These are phyloP conservation scores for Micromesistius poutassou DNA, from an alignment of 2,797 vertebrate species.

Conservation along the genomic window DNA sequence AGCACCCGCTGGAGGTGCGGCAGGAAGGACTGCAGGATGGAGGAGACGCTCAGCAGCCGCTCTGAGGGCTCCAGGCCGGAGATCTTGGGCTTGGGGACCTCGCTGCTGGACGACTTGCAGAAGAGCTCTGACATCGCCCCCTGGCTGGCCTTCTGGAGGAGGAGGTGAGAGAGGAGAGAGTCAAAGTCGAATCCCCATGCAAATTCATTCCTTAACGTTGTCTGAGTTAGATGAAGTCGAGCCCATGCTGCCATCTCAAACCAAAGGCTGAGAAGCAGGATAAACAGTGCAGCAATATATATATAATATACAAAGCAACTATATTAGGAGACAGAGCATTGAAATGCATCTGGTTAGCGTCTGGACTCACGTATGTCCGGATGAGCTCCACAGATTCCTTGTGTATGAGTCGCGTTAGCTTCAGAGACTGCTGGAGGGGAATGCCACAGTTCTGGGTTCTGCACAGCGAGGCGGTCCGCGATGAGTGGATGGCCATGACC, in stretches of 20 bases:
- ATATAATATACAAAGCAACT: constrained; percentile 8
- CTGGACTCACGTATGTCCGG: constrained; percentile 72
- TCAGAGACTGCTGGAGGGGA: constrained; percentile 51
- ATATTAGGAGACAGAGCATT: neutral
- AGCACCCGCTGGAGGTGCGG: constrained; percentile 67
- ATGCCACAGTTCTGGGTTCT: constrained; percentile 47
- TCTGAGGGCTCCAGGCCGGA: constrained; percentile 64
- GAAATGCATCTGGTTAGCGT: neutral
- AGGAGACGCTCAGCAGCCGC: constrained; percentile 62
- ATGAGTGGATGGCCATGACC: constrained; percentile 59
- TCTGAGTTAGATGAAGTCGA: neutral
- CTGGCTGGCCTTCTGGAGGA: constrained; percentile 64
- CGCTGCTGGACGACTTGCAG: constrained; percentile 60
- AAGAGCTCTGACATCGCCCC: constrained; percentile 65
- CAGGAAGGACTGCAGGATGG: constrained; percentile 60
- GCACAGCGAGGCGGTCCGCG: constrained; percentile 43
- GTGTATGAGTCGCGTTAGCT: constrained; percentile 53
- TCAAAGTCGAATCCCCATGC: neutral
- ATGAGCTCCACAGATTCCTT: constrained; percentile 62
- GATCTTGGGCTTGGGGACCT: constrained; percentile 66
- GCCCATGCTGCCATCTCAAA: neutral
- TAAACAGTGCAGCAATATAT: neutral
- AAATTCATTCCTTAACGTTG: neutral
- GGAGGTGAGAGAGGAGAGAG: neutral
- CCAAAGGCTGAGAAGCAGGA: neutral